phyloP scores from a whole-genome alignment of 2,113 vertebrate genomes.

The Psittacula cyanocephala region DNA sequence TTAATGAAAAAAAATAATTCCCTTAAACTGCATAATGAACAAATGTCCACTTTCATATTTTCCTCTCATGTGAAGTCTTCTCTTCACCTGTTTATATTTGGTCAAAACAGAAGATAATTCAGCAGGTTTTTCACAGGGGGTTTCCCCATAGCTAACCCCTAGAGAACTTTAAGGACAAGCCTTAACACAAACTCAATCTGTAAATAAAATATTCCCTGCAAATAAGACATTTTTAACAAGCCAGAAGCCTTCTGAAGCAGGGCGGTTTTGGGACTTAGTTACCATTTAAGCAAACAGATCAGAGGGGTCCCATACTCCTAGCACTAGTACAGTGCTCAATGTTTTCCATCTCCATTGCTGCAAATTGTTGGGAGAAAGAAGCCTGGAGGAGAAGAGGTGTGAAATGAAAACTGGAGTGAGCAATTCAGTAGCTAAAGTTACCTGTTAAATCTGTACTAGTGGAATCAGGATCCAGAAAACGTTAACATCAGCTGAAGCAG shows the following conservation, averaged over 20 bases:
- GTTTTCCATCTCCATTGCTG: not conserved
- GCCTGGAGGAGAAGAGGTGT: not conserved
- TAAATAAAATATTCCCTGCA: not conserved
- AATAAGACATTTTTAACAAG: not conserved
- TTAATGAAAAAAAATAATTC: not conserved
- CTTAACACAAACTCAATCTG: not conserved
- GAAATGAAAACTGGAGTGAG: not conserved
- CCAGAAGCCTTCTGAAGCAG: not conserved
- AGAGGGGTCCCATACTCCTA: not conserved
- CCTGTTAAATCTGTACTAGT: not conserved
- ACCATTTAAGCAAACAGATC: not conserved
- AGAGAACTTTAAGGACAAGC: not conserved
- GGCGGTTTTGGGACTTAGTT: not conserved
- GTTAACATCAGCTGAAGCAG: slow-evolving; percentile 20
- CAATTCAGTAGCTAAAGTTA: not conserved
- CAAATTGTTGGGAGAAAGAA: not conserved
- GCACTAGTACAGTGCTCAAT: not conserved
- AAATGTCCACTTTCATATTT: not conserved
- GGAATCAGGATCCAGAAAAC: not conserved
- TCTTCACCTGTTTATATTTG: not conserved
- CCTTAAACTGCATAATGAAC: not conserved
- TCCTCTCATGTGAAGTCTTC: not conserved
- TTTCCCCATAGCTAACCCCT: not conserved
- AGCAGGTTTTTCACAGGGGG: not conserved
- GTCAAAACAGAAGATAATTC: not conserved